phyloP scores from a whole-genome alignment of 2,888 invertebrate genomes.

The Panzeria rudis region DNA sequence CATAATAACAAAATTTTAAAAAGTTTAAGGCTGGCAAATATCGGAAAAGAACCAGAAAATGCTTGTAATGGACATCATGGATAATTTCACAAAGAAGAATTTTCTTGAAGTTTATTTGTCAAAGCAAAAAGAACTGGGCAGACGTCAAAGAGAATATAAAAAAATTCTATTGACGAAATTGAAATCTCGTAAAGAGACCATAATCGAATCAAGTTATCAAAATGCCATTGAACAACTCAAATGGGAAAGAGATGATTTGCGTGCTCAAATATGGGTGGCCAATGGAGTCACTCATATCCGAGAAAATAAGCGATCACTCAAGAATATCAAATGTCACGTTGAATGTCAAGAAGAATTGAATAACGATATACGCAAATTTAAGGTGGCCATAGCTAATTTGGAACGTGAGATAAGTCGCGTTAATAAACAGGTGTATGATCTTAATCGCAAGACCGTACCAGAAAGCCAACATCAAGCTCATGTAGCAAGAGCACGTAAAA shows the following conservation, averaged over 20 bases:
- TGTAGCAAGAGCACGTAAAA: conserved; percentile 77
- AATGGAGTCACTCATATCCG: conserved; percentile 77
- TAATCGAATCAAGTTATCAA: conserved; percentile 78
- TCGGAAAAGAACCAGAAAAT: background rate
- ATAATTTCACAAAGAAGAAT: conserved; percentile 73
- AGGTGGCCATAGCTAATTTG: conserved; percentile 78
- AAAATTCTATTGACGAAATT: conserved; percentile 79
- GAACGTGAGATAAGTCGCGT: conserved; percentile 80
- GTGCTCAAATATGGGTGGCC: conserved; percentile 82
- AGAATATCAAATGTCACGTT: conserved; percentile 79
- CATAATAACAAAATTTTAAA: conserved; percentile 12
- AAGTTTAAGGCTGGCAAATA: background rate
- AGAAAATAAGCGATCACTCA: conserved; percentile 76
- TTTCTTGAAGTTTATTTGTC: conserved; percentile 77
- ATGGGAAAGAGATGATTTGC: conserved; percentile 79
- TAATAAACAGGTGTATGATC: conserved; percentile 79
- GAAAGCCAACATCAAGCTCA: conserved; percentile 80
- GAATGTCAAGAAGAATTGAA: conserved; percentile 80
- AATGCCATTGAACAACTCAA: conserved; percentile 78
- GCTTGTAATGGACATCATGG: conserved; percentile 18
- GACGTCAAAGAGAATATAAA: conserved; percentile 81
- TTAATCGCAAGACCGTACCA: conserved; percentile 81
- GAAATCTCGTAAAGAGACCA: conserved; percentile 79
- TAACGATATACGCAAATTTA: conserved; percentile 78
- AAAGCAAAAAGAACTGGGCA: conserved; percentile 80